Conservation (phyloP, 1,140 invertebrate genomes). For the Aphidius ervi region DNA sequence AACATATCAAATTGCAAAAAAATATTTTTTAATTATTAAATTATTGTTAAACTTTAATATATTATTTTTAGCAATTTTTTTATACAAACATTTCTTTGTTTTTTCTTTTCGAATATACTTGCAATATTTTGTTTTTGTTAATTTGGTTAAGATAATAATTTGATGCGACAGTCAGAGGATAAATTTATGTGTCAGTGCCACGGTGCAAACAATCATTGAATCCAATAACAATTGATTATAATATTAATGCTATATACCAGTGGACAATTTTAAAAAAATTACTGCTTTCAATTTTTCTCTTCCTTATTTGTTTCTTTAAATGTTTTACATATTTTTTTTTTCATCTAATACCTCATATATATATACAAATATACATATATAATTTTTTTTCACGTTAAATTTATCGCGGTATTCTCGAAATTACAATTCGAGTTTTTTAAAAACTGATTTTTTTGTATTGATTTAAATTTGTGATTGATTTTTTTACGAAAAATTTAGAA, state of each 20-base stretch:
- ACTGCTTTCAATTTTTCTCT: slow-evolving; percentile 18
- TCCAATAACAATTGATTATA: slow-evolving; percentile 48
- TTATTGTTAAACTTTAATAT: not conserved
- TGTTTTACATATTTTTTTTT: too few relatives aligned
- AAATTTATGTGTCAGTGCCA: slow-evolving; percentile 50
- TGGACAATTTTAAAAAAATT: slow-evolving; percentile 18
- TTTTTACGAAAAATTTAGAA: slow-evolving; percentile 19
- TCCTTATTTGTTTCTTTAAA: slow-evolving; percentile 1
- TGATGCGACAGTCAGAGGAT: slow-evolving; percentile 10
- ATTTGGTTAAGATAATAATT: slow-evolving; percentile 11
- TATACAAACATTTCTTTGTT: too few relatives aligned
- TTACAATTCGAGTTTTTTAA: not conserved
- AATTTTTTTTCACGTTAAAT: not conserved
- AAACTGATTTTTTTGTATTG: too few relatives aligned
- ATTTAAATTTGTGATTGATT: not conserved
- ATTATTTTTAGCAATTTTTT: too few relatives aligned
- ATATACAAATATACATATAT: not conserved
- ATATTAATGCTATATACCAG: slow-evolving; percentile 37
- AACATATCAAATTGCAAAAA: slow-evolving; percentile 10
- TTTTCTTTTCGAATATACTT: too few relatives aligned
- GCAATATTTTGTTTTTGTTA: not conserved
- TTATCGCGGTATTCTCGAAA: not conserved
- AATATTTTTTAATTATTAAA: not conserved
- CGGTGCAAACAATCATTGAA: slow-evolving; percentile 55
- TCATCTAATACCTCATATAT: too few relatives aligned